These are phyloP conservation scores for Cassiopea xamachana DNA, from an alignment of 30 jellyfish, hydroid and myxozoan genomes.

Conservation along the genomic window DNA sequence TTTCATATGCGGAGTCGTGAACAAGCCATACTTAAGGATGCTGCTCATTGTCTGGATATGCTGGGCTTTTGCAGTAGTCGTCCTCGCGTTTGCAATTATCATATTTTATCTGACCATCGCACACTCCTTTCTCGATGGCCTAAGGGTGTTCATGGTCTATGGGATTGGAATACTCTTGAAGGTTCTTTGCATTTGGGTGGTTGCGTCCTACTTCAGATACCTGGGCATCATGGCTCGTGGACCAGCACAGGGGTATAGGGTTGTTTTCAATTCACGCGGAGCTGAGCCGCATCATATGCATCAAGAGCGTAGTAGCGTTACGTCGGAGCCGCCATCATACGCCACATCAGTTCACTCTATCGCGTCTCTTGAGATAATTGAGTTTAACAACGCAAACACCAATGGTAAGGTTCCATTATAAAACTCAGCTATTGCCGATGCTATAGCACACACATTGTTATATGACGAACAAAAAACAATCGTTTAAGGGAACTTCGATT, in stretches of 20 bases:
- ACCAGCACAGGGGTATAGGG: constrained; percentile 72
- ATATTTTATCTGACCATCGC: constrained; percentile 42
- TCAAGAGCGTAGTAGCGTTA: constrained; percentile 8
- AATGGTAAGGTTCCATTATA: constrained; percentile 27
- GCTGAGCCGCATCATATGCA: constrained; percentile 51
- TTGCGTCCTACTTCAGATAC: constrained; percentile 66
- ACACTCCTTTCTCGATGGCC: constrained; percentile 60
- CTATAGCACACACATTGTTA: no score
- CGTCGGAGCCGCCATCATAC: constrained; percentile 54
- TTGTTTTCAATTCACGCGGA: constrained; percentile 72
- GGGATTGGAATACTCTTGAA: constrained; percentile 54
- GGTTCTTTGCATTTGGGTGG: constrained; percentile 70
- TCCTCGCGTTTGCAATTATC: constrained; percentile 21
- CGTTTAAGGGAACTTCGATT: no score
- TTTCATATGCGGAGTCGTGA: constrained; percentile 29
- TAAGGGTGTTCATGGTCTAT: constrained; percentile 45
- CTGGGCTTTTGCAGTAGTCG: constrained; percentile 49
- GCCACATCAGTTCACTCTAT: constrained; percentile 42
- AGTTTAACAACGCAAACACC: background rate
- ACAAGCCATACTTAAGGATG: constrained; percentile 26
- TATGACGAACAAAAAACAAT: no score
- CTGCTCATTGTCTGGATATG: constrained; percentile 52
- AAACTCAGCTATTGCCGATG: background rate
- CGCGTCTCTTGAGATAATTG: constrained; percentile 36
- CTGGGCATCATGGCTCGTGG: constrained; percentile 62